Percentiles rank a stretch among this genome's conserved stretches.
Evolutionary conservation across 2,113 vertebrate species (phyloP).

Genomic region (Elephantulus edwardii): DNA sequence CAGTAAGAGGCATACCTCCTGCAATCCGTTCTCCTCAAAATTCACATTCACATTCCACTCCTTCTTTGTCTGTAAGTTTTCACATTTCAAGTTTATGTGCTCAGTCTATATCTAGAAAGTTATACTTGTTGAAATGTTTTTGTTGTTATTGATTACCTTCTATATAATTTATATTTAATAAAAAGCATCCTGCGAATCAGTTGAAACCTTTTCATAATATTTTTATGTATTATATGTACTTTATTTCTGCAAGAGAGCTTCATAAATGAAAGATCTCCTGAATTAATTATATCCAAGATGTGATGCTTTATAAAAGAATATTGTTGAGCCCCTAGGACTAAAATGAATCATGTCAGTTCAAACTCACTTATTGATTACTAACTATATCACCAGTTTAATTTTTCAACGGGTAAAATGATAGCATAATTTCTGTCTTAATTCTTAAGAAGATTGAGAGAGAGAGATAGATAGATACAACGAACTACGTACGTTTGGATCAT

Average conservation of each 20-base stretch:
- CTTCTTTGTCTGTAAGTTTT: constrained; percentile 92
- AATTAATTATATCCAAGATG: constrained; percentile 32
- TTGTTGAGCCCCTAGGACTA: not conserved
- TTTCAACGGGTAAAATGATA: constrained; percentile 21
- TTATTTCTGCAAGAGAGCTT: constrained; percentile 40
- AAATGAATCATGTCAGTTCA: not conserved
- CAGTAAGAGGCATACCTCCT: constrained; percentile 94
- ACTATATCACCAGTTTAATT: constrained; percentile 24
- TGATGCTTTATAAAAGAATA: constrained; percentile 17
- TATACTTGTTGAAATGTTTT: constrained; percentile 1
- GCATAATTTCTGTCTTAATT: constrained; percentile 22
- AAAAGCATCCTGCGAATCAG: not conserved
- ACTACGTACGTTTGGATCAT: not conserved
- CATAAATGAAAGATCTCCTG: constrained; percentile 18
- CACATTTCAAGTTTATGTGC: not conserved
- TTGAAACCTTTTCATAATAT: constrained; percentile 48
- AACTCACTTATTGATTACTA: constrained; percentile 29
- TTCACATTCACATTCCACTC: constrained; percentile 97
- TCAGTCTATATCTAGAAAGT: not conserved
- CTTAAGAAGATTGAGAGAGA: constrained; percentile 44
- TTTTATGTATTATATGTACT: constrained; percentile 33
- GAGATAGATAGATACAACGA: not conserved
- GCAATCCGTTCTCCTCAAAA: constrained; percentile 97
- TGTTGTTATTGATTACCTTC: not conserved
- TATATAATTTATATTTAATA: constrained; percentile 2